Percentiles rank a stretch among this genome's conserved stretches.
phyloP scores from a whole-genome alignment of 2,888 invertebrate genomes.

The Eupeodes luniger region DNA sequence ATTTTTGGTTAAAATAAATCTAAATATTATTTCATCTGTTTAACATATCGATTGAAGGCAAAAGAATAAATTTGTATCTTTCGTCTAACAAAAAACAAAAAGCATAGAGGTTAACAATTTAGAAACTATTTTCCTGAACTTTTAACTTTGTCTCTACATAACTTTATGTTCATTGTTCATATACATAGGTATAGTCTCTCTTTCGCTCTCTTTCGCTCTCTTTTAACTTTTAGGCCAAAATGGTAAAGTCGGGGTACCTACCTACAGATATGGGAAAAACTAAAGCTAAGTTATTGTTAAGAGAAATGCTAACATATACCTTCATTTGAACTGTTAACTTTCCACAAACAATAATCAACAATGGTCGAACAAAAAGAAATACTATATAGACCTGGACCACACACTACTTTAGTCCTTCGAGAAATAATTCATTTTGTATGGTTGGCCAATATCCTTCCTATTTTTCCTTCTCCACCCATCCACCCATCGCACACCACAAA shows the following conservation, averaged over 20 bases:
- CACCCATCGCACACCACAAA: background rate
- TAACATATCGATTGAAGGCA: background rate
- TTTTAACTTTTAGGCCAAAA: background rate
- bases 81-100: background rate
- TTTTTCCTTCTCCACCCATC: background rate
- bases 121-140: background rate
- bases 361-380: slow-evolving; percentile 69
- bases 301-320: background rate
- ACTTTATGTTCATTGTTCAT: background rate
- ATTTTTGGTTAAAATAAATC: background rate
- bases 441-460: background rate
- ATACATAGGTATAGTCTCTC: background rate
- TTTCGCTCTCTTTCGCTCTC: background rate
- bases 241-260: background rate
- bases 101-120: background rate
- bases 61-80: background rate
- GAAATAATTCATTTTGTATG: slow-evolving; percentile 40
- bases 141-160: background rate
- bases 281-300: slow-evolving; percentile 57
- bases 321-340: slow-evolving; percentile 36
- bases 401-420: slow-evolving; percentile 24
- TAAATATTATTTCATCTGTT: background rate
- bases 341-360: slow-evolving; percentile 61
- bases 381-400: slow-evolving; percentile 33
- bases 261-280: background rate